Percentiles rank a stretch among this genome's conserved stretches.
phyloP scores from a whole-genome alignment of 2,888 invertebrate species.

The Meandrusa payeni region DNA sequence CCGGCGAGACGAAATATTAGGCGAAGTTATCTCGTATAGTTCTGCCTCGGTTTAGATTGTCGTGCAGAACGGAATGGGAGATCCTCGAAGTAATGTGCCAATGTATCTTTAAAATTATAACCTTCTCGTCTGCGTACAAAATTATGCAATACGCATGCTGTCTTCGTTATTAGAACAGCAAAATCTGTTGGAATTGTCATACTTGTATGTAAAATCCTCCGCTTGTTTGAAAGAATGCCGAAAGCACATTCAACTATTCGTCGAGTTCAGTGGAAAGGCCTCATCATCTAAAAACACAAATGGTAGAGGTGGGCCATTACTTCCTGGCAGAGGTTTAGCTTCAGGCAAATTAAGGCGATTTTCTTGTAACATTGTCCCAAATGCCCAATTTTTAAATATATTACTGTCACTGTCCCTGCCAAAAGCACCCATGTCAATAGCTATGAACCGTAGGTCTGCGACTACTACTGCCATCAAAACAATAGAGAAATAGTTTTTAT shows the following conservation, averaged over 20 bases:
- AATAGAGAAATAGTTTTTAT: conserved; percentile 7
- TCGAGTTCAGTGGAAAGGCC: conserved; percentile 25
- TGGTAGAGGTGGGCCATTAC: conserved; percentile 21
- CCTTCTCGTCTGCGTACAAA: conserved; percentile 18
- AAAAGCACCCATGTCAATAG: not conserved
- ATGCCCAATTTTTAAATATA: not conserved
- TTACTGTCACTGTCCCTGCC: not conserved
- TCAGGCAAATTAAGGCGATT: not conserved
- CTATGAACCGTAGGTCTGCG: not conserved
- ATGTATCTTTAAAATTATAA: too few species aligned
- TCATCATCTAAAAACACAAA: conserved; percentile 24
- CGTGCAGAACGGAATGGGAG: conserved; percentile 14
- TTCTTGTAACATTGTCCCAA: not conserved
- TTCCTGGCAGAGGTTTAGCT: not conserved
- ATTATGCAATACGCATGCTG: conserved; percentile 18
- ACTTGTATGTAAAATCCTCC: conserved; percentile 26
- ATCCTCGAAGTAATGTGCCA: not conserved
- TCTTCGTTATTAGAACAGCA: not conserved
- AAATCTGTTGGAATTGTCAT: not conserved
- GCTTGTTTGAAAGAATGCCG: conserved; percentile 27
- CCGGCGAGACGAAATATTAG: conserved; percentile 16
- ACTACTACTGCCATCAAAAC: conserved; percentile 5
- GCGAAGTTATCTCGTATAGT: conserved; percentile 20
- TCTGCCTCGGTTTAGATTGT: conserved; percentile 9
- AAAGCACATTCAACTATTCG: conserved; percentile 26